Conservation (phyloP, 2,888 invertebrate genomes). For the Nomada hirtipes region DNA sequence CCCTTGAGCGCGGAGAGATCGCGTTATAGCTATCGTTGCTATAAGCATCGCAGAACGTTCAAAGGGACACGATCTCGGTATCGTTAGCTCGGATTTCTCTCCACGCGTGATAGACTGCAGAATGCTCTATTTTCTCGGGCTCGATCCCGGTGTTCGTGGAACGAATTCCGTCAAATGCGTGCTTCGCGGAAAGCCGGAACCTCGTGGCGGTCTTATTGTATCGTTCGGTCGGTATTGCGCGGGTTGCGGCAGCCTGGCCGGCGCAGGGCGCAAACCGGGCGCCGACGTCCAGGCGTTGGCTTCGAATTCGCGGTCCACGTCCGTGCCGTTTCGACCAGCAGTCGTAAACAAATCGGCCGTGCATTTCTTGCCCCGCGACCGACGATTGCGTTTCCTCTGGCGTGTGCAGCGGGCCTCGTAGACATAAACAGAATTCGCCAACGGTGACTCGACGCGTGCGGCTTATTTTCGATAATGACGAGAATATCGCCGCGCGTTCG, state of each 20-base stretch:
- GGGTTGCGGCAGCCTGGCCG: conserved; percentile 12
- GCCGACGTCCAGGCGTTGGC: conserved; percentile 34
- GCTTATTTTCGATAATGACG: conserved; percentile 62
- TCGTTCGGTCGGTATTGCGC: conserved; percentile 45
- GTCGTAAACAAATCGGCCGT: conserved; percentile 53
- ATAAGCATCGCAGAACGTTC: background rate
- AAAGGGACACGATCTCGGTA: background rate
- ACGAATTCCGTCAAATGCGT: conserved; percentile 34
- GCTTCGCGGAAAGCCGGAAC: conserved; percentile 56
- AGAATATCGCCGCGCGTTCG: conserved; percentile 48
- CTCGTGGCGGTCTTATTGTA: conserved; percentile 35
- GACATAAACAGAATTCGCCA: conserved; percentile 61
- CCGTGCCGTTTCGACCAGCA: background rate
- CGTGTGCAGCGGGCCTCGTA: conserved; percentile 29
- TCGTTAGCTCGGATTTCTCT: background rate
- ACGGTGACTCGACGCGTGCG: conserved; percentile 39
- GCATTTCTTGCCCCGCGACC: conserved; percentile 20
- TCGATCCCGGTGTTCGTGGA: conserved; percentile 40
- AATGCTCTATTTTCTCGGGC: conserved; percentile 36
- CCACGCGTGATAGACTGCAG: background rate
- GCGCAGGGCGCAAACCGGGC: conserved; percentile 18
- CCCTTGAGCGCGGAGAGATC: background rate
- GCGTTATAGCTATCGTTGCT: background rate
- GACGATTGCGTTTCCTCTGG: conserved; percentile 46
- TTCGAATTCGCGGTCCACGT: conserved; percentile 19